Evolutionary conservation across 2,797 vertebrate species (phyloP).

Genomic region (Galagoides demidoff): DNA sequence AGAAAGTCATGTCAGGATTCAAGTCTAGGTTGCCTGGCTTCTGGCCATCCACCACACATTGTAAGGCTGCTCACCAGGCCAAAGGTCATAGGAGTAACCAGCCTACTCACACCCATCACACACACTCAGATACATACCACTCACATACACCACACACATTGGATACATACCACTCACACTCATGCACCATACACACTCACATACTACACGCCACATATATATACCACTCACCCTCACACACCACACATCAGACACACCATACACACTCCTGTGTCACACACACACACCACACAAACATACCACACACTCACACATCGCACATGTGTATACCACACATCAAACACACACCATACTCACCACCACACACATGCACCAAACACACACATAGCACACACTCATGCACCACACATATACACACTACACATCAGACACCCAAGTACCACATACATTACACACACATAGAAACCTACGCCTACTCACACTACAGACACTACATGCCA

Average conservation of each 20-base stretch:
- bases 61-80: background rate
- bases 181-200: background rate
- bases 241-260: too few species aligned
- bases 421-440: background rate
- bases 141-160: background rate
- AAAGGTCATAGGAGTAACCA: background rate
- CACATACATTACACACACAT: background rate
- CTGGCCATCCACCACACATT: background rate
- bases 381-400: background rate
- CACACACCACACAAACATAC: background rate
- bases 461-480: background rate
- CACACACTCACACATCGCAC: background rate
- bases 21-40: background rate
- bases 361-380: background rate
- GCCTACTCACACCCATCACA: background rate
- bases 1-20: background rate
- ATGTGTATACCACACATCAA: too few species aligned
- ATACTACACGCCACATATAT: too few species aligned
- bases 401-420: background rate
- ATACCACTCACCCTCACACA: too few species aligned
- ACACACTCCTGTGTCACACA: background rate
- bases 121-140: background rate
- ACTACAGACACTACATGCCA: background rate
- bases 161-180: background rate
- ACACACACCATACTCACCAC: too few species aligned